These are phyloP conservation scores for Ganaspis sp. DNA, from an alignment of 1,140 invertebrate genomes.

Conservation along the genomic window DNA sequence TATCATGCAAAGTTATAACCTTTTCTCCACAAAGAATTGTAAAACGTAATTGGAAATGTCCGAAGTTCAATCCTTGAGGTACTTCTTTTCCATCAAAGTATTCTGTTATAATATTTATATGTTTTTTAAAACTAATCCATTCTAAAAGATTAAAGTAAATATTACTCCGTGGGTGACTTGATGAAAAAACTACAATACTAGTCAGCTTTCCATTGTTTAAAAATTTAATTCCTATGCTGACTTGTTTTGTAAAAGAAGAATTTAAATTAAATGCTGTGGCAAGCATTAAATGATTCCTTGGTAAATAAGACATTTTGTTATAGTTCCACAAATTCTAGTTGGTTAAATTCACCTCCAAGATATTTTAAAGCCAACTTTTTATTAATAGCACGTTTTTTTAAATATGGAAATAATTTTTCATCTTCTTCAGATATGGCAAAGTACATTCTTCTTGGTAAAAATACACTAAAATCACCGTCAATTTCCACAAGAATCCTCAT, in stretches of 20 bases:
- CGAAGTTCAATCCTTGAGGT: neutral
- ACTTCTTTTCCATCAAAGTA: neutral
- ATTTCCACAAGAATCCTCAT: too few species aligned
- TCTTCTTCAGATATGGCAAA: too few species aligned
- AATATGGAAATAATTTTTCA: too few species aligned
- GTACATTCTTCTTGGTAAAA: too few species aligned
- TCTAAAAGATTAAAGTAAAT: neutral
- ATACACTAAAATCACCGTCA: too few species aligned
- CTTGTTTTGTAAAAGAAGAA: neutral
- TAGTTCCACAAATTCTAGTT: too few species aligned
- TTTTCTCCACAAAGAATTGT: neutral
- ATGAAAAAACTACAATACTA: neutral
- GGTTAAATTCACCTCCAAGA: too few species aligned
- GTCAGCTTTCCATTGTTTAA: neutral
- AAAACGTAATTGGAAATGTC: neutral
- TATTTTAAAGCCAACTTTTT: too few species aligned
- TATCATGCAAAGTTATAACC: neutral
- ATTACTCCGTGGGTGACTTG: neutral
- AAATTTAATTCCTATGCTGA: neutral
- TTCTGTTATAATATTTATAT: neutral
- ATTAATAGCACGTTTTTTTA: too few species aligned
- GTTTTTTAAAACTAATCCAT: neutral
- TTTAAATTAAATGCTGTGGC: neutral
- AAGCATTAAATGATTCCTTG: too few species aligned
- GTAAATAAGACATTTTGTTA: too few species aligned